Evolutionary conservation across 2,888 invertebrate species (phyloP).

Genomic region (Spodoptera littoralis): DNA sequence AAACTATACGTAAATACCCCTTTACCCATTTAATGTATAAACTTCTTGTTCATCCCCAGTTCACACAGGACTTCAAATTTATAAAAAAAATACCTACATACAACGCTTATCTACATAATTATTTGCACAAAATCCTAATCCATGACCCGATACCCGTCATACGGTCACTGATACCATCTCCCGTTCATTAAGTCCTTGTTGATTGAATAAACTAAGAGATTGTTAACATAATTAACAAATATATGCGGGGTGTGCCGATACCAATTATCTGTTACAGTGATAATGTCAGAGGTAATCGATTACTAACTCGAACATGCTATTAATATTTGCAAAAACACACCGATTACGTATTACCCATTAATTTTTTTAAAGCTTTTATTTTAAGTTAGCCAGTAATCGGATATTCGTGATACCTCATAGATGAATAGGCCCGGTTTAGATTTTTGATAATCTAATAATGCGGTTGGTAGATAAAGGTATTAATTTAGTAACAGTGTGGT

Average conservation of each 20-base stretch:
- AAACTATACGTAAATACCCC: no score
- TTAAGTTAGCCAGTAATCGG: background rate
- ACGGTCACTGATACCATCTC: conserved; percentile 1
- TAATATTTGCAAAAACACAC: conserved; percentile 25
- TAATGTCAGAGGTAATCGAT: conserved; percentile 44
- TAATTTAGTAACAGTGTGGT: no score
- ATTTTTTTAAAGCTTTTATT: conserved; percentile 1
- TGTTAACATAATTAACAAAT: conserved; percentile 29
- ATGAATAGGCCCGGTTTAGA: no score
- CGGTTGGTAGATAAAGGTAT: no score
- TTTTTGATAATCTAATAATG: no score
- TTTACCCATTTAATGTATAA: no score
- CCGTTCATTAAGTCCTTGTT: conserved; percentile 17
- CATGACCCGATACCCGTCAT: background rate
- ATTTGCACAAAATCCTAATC: no score
- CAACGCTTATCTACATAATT: no score
- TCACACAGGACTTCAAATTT: no score
- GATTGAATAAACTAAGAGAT: conserved; percentile 35
- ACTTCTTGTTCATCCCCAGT: no score
- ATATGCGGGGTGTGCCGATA: conserved; percentile 37
- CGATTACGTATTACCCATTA: conserved; percentile 6
- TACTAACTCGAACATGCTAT: conserved; percentile 22
- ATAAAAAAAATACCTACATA: no score
- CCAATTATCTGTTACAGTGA: conserved; percentile 32
- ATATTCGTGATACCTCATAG: conserved; percentile 2